These are phyloP conservation scores for Axinella damicornis DNA, from an alignment of 37 sponge, comb jelly and placozoan species.

Conservation along the genomic window DNA sequence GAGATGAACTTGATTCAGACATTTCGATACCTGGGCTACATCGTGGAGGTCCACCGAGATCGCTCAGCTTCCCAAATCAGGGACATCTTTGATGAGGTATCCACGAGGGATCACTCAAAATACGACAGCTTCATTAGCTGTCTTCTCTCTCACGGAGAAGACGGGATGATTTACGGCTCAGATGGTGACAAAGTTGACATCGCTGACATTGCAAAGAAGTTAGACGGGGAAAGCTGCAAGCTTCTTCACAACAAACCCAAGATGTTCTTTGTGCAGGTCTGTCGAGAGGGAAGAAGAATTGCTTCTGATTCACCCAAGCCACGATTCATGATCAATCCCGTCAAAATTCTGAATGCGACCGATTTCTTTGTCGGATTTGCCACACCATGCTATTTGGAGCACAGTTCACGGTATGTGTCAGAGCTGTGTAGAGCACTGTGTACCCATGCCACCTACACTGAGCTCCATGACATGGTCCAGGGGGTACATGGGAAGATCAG, in stretches of 20 bases:
- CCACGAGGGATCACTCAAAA: conserved; percentile 39
- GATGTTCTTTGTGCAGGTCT: conserved; percentile 92
- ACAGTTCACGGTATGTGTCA: conserved; percentile 61
- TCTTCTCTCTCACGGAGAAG: conserved; percentile 85
- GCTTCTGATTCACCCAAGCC: conserved; percentile 14
- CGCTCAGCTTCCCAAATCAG: conserved; percentile 51
- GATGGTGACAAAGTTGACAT: conserved; percentile 64
- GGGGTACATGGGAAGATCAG: conserved; percentile 20
- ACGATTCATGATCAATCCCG: too few species aligned
- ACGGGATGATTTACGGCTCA: conserved; percentile 69
- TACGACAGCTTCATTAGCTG: conserved; percentile 90
- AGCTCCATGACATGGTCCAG: conserved; percentile 38
- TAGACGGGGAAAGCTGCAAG: conserved; percentile 43
- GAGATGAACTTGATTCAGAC: conserved; percentile 32
- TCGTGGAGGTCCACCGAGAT: conserved; percentile 47
- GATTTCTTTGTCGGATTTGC: conserved; percentile 69
- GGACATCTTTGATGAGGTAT: conserved; percentile 37
- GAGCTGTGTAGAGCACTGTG: conserved; percentile 41
- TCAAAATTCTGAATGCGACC: conserved; percentile 38
- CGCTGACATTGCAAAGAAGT: conserved; percentile 23
- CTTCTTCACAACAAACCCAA: conserved; percentile 79
- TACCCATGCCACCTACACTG: neutral
- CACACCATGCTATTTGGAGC: conserved; percentile 30
- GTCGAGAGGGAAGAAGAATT: conserved; percentile 61
- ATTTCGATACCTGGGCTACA: conserved; percentile 58